A percentile compares a stretch with the other conserved stretches of the same genome.
Conservation (phyloP, 2,113 vertebrate genomes). For the Xenopus borealis region DNA sequence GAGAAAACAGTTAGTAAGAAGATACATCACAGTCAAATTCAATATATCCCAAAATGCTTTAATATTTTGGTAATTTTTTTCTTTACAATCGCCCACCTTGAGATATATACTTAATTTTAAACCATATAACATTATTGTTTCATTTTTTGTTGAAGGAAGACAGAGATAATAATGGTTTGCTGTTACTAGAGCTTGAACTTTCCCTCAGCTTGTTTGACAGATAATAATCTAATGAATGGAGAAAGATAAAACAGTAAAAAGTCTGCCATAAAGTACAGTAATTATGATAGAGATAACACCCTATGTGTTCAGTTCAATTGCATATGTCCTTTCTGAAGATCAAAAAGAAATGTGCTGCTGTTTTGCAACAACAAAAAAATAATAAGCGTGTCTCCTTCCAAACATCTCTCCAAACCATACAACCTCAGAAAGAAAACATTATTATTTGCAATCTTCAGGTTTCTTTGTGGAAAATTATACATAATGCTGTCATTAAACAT, state of each 20-base stretch:
- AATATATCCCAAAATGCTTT: constrained; percentile 17
- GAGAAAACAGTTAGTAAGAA: neutral
- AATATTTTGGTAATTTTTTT: constrained; percentile 26
- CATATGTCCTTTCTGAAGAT: constrained; percentile 41
- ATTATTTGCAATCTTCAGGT: too few relatives aligned
- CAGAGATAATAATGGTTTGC: constrained; percentile 40
- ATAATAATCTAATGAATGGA: constrained; percentile 43
- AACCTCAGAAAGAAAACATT: neutral
- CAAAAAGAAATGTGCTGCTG: constrained; percentile 37
- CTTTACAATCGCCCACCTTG: constrained; percentile 14
- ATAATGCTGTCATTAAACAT: too few relatives aligned
- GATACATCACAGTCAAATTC: constrained; percentile 3
- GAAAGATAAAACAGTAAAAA: constrained; percentile 38
- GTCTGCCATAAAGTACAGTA: constrained; percentile 43
- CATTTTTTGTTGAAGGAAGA: constrained; percentile 28
- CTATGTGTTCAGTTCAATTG: constrained; percentile 33
- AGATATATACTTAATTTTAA: constrained; percentile 41
- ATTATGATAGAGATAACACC: constrained; percentile 41
- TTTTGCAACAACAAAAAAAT: constrained; percentile 27
- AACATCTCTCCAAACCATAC: constrained; percentile 16
- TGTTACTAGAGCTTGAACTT: constrained; percentile 36
- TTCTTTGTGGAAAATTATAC: too few relatives aligned
- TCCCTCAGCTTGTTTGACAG: constrained; percentile 34
- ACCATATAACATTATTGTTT: constrained; percentile 42
- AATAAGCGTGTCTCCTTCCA: constrained; percentile 33